Base-by-base conservation (phyloP, 2,113 vertebrate genomes). In the Callorhinus ursinus region DNA sequence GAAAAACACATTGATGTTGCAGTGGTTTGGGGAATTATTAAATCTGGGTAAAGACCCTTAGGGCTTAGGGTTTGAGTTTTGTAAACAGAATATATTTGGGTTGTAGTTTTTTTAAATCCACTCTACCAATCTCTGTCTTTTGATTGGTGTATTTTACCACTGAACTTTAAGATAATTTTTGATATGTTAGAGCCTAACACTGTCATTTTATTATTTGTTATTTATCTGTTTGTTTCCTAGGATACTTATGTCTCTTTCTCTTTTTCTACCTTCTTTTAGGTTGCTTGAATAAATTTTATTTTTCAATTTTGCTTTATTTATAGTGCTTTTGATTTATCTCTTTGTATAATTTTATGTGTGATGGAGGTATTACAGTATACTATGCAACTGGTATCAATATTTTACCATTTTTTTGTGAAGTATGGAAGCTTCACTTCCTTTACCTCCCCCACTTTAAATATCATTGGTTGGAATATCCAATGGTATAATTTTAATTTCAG, bases 1-100 rank as follows among this genome's bases (percentile, higher is more conserved):
- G 90, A 90, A 92, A 95, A 95, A 49, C 33, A 89, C 76, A 87
- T 42, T 55, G 57, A 91, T 69, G 39, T 49, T 39, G 9, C 26
- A 84, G 31, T 83, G 18, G 9, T 24, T 93, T 65, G 21, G n/a
- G 15, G 6, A 93, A 93, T 74, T 71, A 88, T 91, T 55, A 79
- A 95, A 72, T 9, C 15, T 21, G 39, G 5, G 53, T 89, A 24
- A 93, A 61, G 11, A 14, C 13, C 57, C 15, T 83, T 93, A 26
- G 90, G 21, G 67, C 1, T 91, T 79, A 63, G 36, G 4, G 31
- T 5, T 83, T 76, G 33, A 90, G 16, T 82, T 59, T 31, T 91
- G 5, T 65, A 39, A 86, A 24, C 13, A 83, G n/a, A 88, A n/a
- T 72, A 31, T n/a, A 61, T 31, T 92, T 92, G 39, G 14, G 3